Evolutionary conservation across 2,888 invertebrate species (phyloP).

Genomic region (Parascotia fuliginaria): DNA sequence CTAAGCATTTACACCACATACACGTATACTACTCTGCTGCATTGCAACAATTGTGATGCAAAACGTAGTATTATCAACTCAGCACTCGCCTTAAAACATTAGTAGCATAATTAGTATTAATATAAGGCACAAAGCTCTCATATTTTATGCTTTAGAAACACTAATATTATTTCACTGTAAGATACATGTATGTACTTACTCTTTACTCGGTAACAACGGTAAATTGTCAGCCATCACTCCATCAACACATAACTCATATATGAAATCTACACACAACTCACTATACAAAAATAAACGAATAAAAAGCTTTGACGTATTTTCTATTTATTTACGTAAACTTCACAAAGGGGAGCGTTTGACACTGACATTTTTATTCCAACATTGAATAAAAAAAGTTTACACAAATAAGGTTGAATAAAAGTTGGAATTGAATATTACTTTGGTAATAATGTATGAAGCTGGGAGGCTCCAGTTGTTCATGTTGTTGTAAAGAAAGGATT

Average conservation of each 20-base stretch:
- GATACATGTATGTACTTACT: slow-evolving; percentile 25
- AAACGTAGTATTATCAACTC: no score
- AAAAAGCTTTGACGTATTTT: slow-evolving; percentile 5
- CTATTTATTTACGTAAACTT: neutral
- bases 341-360: neutral
- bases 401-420: neutral
- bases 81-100: no score
- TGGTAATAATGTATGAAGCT: neutral
- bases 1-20: no score
- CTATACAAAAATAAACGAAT: slow-evolving; percentile 20
- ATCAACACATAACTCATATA: slow-evolving; percentile 3
- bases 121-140: no score
- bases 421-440: neutral
- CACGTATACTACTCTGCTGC: no score
- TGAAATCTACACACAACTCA: slow-evolving; percentile 19
- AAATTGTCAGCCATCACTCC: slow-evolving; percentile 45
- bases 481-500: neutral
- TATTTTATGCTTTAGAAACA: no score
- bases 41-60: no score
- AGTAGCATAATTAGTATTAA: no score
- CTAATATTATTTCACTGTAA: no score
- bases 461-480: neutral
- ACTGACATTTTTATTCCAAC: neutral
- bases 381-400: slow-evolving; percentile 1
- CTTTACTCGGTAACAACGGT: slow-evolving; percentile 48